Evolutionary conservation across 2,113 vertebrate species (phyloP).

Genomic region (Trochalopteron elliotii): DNA sequence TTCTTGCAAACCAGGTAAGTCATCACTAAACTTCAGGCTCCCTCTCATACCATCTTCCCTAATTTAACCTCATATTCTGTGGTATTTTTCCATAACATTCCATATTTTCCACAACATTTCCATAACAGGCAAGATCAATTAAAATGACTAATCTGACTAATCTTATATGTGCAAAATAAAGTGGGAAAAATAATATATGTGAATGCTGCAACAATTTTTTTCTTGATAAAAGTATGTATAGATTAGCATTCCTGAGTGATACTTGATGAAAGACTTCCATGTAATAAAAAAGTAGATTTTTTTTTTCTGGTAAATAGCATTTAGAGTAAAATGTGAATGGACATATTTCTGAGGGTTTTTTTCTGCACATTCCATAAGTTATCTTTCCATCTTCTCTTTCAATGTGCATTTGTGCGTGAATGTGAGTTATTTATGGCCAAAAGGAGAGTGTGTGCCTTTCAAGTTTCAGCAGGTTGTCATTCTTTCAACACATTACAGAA

Average conservation of each 20-base stretch:
- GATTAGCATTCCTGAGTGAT: neutral
- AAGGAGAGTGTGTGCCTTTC: neutral
- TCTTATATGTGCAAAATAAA: neutral
- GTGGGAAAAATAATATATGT: neutral
- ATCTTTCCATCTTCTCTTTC: neutral
- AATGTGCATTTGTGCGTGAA: accelerated
- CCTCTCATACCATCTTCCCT: neutral
- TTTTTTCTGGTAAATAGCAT: neutral
- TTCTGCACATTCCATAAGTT: neutral
- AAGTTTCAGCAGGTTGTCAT: neutral
- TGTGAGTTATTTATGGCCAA: neutral
- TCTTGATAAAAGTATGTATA: neutral
- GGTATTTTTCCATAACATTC: neutral
- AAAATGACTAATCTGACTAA: neutral
- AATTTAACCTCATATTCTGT: neutral
- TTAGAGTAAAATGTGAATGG: neutral
- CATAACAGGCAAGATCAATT: neutral
- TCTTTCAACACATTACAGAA: neutral
- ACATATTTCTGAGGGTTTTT: accelerated
- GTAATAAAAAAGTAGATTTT: neutral
- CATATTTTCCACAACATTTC: too few species aligned
- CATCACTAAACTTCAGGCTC: neutral
- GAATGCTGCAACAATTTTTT: neutral
- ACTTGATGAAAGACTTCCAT: neutral
- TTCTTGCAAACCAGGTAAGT: neutral